These are phyloP conservation scores for Siniperca obscura DNA, from an alignment of 2,797 vertebrate species.

Conservation along the genomic window DNA sequence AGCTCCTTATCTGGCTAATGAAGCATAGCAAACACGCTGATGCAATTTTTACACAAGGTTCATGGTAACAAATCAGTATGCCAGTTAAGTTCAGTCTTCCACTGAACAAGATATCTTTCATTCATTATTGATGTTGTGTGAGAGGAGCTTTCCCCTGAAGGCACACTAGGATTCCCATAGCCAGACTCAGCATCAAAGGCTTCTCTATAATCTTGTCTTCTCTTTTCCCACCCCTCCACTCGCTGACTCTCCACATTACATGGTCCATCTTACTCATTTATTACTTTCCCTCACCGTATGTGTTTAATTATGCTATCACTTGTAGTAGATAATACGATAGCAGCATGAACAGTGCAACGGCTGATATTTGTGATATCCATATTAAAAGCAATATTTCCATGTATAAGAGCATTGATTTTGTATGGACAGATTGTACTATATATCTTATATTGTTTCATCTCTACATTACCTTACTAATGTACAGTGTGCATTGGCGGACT, in stretches of 20 bases:
- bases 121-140: slow-evolving; percentile 88
- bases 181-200: slow-evolving; percentile 82
- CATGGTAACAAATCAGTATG: slow-evolving; percentile 83
- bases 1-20: slow-evolving; percentile 65
- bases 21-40: slow-evolving; percentile 75
- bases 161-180: slow-evolving; percentile 82
- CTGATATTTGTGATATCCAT: slow-evolving; percentile 46
- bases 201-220: slow-evolving; percentile 81
- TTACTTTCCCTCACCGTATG: slow-evolving; percentile 36
- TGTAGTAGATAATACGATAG: slow-evolving; percentile 57
- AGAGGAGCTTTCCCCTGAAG: slow-evolving; percentile 83
- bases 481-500: background rate
- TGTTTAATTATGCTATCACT: slow-evolving; percentile 69
- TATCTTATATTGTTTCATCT: slow-evolving; percentile 3
- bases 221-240: slow-evolving; percentile 74
- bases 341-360: slow-evolving; percentile 22
- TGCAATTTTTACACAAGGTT: slow-evolving; percentile 81
- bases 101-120: slow-evolving; percentile 86
- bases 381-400: slow-evolving; percentile 30
- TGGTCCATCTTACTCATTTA: slow-evolving; percentile 73
- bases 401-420: slow-evolving; percentile 3
- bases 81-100: slow-evolving; percentile 80
- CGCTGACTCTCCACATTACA: slow-evolving; percentile 72
- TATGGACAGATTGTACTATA: background rate
- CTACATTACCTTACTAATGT: background rate